Evolutionary conservation across 2,888 invertebrate species (phyloP).

Genomic region (Dione juno): DNA sequence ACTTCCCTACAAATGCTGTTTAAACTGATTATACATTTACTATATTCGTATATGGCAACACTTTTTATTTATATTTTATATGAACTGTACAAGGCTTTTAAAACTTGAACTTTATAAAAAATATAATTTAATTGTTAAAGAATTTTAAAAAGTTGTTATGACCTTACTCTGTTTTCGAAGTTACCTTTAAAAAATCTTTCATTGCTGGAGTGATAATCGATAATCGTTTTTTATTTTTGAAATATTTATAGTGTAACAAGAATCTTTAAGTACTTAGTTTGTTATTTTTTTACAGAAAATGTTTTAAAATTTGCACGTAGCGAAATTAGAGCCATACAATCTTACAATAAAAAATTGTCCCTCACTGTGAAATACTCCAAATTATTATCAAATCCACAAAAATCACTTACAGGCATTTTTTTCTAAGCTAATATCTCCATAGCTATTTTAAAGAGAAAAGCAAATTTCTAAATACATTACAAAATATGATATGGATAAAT

Average conservation of each 20-base stretch:
- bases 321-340: too few species aligned
- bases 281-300: too few species aligned
- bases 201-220: neutral
- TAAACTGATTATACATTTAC: neutral
- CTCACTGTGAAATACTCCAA: too few species aligned
- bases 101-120: too few species aligned
- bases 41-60: constrained; percentile 6
- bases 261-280: too few species aligned
- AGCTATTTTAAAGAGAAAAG: neutral
- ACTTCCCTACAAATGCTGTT: constrained; percentile 6
- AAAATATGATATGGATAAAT: neutral
- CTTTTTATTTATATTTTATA: neutral
- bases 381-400: too few species aligned
- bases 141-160: constrained; percentile 3
- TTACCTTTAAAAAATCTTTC: neutral
- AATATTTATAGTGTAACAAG: too few species aligned
- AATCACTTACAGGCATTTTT: too few species aligned
- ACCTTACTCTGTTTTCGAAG: neutral
- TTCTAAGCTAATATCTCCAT: too few species aligned
- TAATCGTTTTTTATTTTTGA: too few species aligned
- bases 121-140: neutral
- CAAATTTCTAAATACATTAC: neutral
- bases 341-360: too few species aligned
- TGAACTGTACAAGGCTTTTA: neutral
- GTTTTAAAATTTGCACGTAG: too few species aligned